Evolutionary conservation across 2,888 invertebrate genomes (phyloP).

Genomic region (Luffia ferchaultella): DNA sequence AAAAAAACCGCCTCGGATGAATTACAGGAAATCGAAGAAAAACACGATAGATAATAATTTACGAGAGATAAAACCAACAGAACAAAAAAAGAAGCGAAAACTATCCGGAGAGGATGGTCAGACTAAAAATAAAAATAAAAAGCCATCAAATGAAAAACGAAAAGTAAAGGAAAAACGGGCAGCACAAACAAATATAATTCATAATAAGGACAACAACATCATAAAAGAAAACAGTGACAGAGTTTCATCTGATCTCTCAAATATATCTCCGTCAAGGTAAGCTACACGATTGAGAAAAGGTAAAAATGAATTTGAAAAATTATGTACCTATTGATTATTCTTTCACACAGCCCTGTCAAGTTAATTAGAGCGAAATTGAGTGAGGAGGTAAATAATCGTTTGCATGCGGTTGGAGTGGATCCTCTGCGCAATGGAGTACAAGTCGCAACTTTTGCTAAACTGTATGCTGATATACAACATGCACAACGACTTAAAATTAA

Average conservation of each 20-base stretch:
- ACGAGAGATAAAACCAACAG: neutral
- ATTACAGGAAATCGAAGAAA: neutral
- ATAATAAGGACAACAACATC: conserved; percentile 9
- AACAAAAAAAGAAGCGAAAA: neutral
- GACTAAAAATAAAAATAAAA: conserved; percentile 1
- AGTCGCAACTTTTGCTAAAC: conserved; percentile 60
- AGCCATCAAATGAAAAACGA: conserved; percentile 14
- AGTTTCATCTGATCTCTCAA: conserved; percentile 11
- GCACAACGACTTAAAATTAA: conserved; percentile 64
- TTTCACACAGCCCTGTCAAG: conserved; percentile 38
- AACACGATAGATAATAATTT: neutral
- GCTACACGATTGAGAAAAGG: neutral
- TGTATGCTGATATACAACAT: conserved; percentile 63
- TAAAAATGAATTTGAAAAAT: neutral
- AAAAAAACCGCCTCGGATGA: neutral
- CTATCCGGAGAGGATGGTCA: neutral
- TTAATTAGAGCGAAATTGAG: conserved; percentile 49
- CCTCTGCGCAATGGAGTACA: conserved; percentile 69
- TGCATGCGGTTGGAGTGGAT: conserved; percentile 69
- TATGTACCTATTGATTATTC: conserved; percentile 2
- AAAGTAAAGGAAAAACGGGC: conserved; percentile 7
- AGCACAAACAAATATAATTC: conserved; percentile 3
- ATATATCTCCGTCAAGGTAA: conserved; percentile 20
- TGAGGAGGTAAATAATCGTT: conserved; percentile 58
- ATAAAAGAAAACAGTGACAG: conserved; percentile 15